Conservation (phyloP, 2,113 vertebrate species). For the Aphyosemion australe region DNA sequence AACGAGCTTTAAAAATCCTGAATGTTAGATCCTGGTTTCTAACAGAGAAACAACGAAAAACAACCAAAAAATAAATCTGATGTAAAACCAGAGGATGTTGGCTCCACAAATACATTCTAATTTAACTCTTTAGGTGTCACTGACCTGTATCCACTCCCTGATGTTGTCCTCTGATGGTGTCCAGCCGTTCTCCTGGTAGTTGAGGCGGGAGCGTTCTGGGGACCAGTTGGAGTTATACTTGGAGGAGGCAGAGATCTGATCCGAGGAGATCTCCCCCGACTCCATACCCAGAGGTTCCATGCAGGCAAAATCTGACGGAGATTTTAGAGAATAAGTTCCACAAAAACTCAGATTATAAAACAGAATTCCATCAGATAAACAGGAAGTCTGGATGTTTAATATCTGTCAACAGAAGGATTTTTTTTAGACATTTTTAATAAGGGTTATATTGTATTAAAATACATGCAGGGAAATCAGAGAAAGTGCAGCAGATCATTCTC, state of each 20-base stretch:
- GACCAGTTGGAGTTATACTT: constrained; percentile 96
- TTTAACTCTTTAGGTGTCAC: neutral
- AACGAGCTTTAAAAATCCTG: neutral
- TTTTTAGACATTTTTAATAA: too few relatives aligned
- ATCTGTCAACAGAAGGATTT: too few relatives aligned
- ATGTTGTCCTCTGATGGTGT: constrained; percentile 90
- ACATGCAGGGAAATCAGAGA: too few relatives aligned
- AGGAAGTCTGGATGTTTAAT: too few relatives aligned
- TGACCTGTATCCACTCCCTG: constrained; percentile 95
- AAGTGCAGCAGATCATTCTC: neutral
- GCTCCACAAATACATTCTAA: too few relatives aligned
- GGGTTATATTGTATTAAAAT: too few relatives aligned
- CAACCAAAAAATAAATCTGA: too few relatives aligned
- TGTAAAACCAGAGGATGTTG: too few relatives aligned
- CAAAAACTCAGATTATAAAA: too few relatives aligned
- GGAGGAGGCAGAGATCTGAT: constrained; percentile 91
- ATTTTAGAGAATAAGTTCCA: neutral
- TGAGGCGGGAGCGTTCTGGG: constrained; percentile 89
- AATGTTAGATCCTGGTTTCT: too few relatives aligned
- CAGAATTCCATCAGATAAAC: too few relatives aligned
- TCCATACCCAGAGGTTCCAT: constrained; percentile 94
- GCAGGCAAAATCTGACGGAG: constrained; percentile 81
- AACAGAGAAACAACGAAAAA: too few relatives aligned
- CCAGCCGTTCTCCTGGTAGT: constrained; percentile 95
- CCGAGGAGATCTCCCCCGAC: constrained; percentile 89